Percentiles rank a stretch among this genome's conserved stretches.
These are phyloP conservation scores for Morone chrysops DNA, from an alignment of 2,113 vertebrate species.

Conservation along the genomic window DNA sequence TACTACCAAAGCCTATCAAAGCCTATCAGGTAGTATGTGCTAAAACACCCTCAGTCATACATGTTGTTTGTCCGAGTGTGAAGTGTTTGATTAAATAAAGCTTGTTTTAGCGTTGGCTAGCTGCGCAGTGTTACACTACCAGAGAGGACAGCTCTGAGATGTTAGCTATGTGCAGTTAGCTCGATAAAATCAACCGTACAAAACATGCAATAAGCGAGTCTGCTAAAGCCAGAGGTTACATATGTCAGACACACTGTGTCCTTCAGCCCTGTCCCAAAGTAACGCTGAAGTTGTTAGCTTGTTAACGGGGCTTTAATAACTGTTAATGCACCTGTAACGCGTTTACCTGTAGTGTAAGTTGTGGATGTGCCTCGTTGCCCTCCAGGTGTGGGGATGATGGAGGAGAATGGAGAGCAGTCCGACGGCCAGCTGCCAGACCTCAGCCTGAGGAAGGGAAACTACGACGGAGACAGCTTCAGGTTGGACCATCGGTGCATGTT, in stretches of 20 bases:
- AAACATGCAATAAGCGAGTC: background rate
- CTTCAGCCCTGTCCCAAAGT: rapidly evolving
- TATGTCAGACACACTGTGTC: no score
- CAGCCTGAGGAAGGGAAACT: conserved; percentile 4
- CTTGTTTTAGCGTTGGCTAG: background rate
- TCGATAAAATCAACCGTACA: background rate
- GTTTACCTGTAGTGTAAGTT: background rate
- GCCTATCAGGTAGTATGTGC: conserved; percentile 15
- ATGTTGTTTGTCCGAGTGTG: background rate
- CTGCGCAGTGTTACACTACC: background rate
- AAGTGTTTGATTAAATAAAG: rapidly evolving
- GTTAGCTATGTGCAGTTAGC: background rate
- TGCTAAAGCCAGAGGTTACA: background rate
- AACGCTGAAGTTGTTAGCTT: background rate
- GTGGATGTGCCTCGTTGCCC: background rate
- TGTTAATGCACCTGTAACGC: no score
- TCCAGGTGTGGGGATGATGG: conserved; percentile 64
- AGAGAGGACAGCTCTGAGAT: background rate
- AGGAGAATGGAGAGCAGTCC: conserved; percentile 59
- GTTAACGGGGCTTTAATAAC: no score
- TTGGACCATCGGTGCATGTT: conserved; percentile 28
- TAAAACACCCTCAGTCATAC: background rate
- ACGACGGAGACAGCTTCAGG: conserved; percentile 74
- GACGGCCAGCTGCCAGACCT: conserved; percentile 31
- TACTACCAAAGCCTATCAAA: background rate